Evolutionary conservation across 2,797 vertebrate species (phyloP).

Genomic region (Chanos chanos): DNA sequence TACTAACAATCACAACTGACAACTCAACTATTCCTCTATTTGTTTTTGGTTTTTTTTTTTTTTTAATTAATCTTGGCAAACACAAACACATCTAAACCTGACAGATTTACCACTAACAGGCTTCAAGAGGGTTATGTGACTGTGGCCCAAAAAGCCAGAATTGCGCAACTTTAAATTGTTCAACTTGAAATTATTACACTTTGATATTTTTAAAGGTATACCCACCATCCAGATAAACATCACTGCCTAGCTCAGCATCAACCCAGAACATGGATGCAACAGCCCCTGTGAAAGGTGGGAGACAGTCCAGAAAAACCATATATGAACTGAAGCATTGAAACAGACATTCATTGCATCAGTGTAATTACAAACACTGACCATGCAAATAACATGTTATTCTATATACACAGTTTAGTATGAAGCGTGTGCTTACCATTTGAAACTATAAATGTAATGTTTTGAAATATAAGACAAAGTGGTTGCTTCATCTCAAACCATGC

Average conservation of each 20-base stretch:
- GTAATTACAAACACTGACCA: too few species aligned
- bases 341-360: not conserved
- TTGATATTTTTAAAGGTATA: slow-evolving; percentile 4
- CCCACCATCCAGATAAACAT: slow-evolving; percentile 97
- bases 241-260: slow-evolving; percentile 93
- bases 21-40: not conserved
- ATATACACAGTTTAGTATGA: too few species aligned
- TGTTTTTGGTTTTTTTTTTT: not conserved
- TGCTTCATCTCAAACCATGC: not conserved
- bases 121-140: too few species aligned
- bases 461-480: too few species aligned
- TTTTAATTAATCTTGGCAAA: too few species aligned
- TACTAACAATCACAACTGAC: too few species aligned
- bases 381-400: too few species aligned
- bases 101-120: too few species aligned
- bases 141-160: not conserved
- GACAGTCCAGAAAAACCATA: not conserved
- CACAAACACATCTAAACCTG: too few species aligned
- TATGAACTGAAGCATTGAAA: not conserved
- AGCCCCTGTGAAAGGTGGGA: slow-evolving; percentile 70
- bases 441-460: too few species aligned
- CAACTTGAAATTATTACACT: not conserved
- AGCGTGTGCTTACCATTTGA: too few species aligned
- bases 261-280: slow-evolving; percentile 99
- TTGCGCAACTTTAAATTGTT: not conserved